Percentiles rank a stretch among this genome's conserved stretches.
These are phyloP conservation scores for Perithous albicinctus DNA, from an alignment of 2,888 invertebrate genomes.

Conservation along the genomic window DNA sequence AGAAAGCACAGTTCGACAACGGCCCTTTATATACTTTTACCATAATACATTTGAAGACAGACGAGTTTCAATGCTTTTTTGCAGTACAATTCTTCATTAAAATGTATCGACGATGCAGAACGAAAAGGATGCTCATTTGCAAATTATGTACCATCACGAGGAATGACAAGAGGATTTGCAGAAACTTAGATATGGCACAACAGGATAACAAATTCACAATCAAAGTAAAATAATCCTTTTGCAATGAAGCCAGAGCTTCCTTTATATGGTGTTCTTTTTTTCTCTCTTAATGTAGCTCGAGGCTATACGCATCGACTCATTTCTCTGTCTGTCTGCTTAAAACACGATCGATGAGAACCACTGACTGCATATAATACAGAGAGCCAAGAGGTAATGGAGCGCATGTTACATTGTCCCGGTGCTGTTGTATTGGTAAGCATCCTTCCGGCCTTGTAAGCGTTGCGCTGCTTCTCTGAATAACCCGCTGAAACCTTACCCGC, in stretches of 20 bases:
- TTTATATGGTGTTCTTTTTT: neutral
- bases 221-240: neutral
- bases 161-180: neutral
- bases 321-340: neutral
- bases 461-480: conserved; percentile 25
- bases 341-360: conserved; percentile 31
- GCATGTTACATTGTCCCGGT: conserved; percentile 51
- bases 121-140: neutral
- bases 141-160: neutral
- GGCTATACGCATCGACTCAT: conserved; percentile 6
- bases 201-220: neutral
- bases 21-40: too few relatives aligned
- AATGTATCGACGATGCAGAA: neutral
- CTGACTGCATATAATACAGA: conserved; percentile 44
- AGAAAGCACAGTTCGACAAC: too few relatives aligned
- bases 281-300: neutral
- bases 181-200: neutral
- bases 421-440: conserved; percentile 55
- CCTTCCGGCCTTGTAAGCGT: conserved; percentile 57
- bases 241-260: neutral
- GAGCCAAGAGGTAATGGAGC: conserved; percentile 31
- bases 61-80: neutral
- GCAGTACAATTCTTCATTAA: neutral
- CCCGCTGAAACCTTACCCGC: conserved; percentile 56
- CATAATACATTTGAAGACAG: neutral